Conservation (phyloP, 2,113 vertebrate genomes). For the Oriolus oriolus region DNA sequence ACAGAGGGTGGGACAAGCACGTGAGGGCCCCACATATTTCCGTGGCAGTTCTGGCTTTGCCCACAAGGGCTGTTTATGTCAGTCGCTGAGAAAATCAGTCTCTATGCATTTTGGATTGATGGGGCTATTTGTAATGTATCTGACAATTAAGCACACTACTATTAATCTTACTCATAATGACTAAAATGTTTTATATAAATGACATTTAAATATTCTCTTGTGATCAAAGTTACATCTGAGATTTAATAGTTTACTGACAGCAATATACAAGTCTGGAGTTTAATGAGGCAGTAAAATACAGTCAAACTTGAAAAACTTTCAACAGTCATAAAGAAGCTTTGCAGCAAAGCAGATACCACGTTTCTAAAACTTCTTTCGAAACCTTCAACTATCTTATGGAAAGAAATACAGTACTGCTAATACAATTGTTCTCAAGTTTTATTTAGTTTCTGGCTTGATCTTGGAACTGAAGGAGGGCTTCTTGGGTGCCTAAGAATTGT, state of each 20-base stretch:
- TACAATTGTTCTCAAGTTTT: background rate
- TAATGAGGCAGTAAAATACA: background rate
- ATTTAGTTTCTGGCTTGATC: background rate
- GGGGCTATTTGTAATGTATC: background rate
- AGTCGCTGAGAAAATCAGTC: background rate
- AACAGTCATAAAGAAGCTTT: background rate
- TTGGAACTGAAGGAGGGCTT: background rate
- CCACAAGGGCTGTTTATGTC: background rate
- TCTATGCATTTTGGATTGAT: background rate
- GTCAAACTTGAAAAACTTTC: background rate
- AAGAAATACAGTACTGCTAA: background rate
- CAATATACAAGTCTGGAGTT: background rate
- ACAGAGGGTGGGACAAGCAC: background rate
- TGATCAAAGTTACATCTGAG: background rate
- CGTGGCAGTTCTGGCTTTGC: background rate
- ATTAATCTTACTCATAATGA: background rate
- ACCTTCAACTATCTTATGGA: background rate
- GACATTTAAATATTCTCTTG: background rate
- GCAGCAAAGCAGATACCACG: background rate
- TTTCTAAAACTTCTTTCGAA: background rate
- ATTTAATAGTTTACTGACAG: background rate
- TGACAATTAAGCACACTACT: background rate
- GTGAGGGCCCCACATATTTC: fast-evolving
- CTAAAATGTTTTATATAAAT: background rate
- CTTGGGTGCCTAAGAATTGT: background rate